A percentile compares a stretch with the other conserved stretches of the same genome.
phyloP scores from a whole-genome alignment of 2,113 vertebrate genomes.

The Anarhynchus alexandrinus region DNA sequence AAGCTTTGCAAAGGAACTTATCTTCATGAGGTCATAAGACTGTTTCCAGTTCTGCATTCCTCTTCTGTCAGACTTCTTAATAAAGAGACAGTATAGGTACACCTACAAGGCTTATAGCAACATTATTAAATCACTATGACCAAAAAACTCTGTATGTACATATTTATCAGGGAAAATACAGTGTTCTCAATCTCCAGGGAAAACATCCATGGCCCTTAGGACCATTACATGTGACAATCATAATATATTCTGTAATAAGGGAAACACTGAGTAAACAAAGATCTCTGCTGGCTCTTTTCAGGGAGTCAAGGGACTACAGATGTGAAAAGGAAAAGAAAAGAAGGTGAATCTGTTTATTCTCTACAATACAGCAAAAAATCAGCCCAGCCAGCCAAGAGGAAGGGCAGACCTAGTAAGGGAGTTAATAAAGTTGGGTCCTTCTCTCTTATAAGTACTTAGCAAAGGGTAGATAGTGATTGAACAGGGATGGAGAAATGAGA shows the following conservation, averaged over 20 bases:
- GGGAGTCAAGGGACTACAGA: background rate
- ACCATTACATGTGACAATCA: background rate
- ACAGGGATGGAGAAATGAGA: background rate
- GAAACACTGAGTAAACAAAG: background rate
- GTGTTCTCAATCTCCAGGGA: background rate
- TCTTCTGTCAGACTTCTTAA: background rate
- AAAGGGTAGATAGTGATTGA: background rate
- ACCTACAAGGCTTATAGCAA: background rate
- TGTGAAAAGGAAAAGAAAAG: background rate
- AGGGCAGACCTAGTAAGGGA: background rate
- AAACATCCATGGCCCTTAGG: background rate
- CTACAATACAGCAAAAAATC: background rate
- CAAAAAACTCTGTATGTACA: background rate
- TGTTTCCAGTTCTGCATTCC: background rate
- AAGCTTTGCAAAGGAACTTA: background rate
- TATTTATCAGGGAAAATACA: background rate
- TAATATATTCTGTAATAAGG: background rate
- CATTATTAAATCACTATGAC: background rate
- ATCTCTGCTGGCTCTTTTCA: background rate
- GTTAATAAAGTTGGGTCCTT: background rate
- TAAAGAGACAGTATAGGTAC: background rate
- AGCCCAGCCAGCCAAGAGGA: background rate
- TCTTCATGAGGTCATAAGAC: background rate
- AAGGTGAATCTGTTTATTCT: background rate
- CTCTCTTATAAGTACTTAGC: conserved; percentile 15